A percentile compares a stretch with the other conserved stretches of the same genome.
Conservation (phyloP, 2,113 vertebrate species). For the Istiophorus platypterus region DNA sequence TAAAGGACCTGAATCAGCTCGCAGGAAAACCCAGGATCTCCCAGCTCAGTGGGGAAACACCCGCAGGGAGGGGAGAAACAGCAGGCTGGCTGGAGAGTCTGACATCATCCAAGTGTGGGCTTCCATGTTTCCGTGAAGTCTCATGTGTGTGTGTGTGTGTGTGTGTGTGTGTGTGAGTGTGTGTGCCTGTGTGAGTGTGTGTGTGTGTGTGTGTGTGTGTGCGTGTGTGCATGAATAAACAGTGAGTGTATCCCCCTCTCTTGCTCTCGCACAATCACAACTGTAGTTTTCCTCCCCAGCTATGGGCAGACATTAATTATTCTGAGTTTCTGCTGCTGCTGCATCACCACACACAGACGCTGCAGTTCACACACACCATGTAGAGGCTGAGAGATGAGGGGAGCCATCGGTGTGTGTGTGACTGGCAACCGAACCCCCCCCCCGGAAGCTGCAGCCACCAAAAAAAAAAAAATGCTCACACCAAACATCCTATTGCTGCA, state of each 20-base stretch:
- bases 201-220: conserved; percentile 35
- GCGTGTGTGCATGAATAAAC: conserved; percentile 24
- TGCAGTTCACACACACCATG: conserved; percentile 60
- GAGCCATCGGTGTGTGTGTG: conserved; percentile 28
- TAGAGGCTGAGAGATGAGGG: conserved; percentile 28
- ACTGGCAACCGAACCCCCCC: conserved; percentile 19
- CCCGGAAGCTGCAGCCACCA: conserved; percentile 6
- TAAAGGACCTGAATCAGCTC: conserved; percentile 56
- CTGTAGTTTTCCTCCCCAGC: conserved; percentile 51
- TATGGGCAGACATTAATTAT: conserved; percentile 62
- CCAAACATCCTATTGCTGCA: conserved; percentile 24
- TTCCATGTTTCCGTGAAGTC: conserved; percentile 68
- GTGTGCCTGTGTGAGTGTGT: conserved; percentile 22
- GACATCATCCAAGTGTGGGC: conserved; percentile 75
- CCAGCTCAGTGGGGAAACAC: conserved; percentile 82
- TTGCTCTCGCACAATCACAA: conserved; percentile 27
- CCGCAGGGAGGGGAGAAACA: conserved; percentile 73
- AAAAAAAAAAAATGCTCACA: conserved; percentile 11
- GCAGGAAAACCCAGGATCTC: conserved; percentile 82
- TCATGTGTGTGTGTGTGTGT: conserved; percentile 37
- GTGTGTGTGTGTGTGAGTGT: conserved; percentile 16
- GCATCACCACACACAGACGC: conserved; percentile 54
- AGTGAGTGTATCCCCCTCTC: neutral
- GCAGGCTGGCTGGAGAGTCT: conserved; percentile 72
- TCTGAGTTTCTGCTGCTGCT: conserved; percentile 77